Conservation (phyloP, 2,113 vertebrate genomes). For the Caracal caracal region DNA sequence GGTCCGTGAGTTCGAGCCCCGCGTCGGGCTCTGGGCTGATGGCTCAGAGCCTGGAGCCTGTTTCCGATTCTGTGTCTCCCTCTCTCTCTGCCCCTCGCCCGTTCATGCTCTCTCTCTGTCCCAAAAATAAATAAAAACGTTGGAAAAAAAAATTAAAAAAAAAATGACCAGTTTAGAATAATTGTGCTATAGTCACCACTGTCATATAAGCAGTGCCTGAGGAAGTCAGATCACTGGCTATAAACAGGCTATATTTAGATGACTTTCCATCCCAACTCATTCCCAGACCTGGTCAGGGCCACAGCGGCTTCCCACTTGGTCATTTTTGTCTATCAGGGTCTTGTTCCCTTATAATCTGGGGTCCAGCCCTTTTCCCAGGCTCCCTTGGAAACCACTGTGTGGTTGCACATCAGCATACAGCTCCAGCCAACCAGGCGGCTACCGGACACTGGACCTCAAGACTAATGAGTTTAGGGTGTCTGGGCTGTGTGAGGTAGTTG, state of each 20-base stretch:
- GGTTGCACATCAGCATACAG: background rate
- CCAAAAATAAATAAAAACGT: too few relatives aligned
- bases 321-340: background rate
- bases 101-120: too few relatives aligned
- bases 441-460: background rate
- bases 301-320: slow-evolving; percentile 1
- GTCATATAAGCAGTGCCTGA: background rate
- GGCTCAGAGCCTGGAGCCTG: too few relatives aligned
- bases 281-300: slow-evolving; percentile 42
- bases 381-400: slow-evolving; percentile 10
- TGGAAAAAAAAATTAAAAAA: too few relatives aligned
- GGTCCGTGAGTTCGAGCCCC: too few relatives aligned
- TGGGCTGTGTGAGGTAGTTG: background rate
- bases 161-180: background rate
- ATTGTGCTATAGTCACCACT: background rate
- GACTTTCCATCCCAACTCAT: background rate
- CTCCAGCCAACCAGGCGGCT: background rate
- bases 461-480: background rate
- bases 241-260: slow-evolving; percentile 15
- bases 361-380: slow-evolving; percentile 25
- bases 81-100: too few relatives aligned
- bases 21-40: too few relatives aligned
- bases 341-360: slow-evolving; percentile 42
- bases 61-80: too few relatives aligned
- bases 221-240: background rate